Percentiles rank a stretch among this genome's conserved stretches.
phyloP scores from a whole-genome alignment of 2,113 vertebrate species.

The Rhineura floridana region DNA sequence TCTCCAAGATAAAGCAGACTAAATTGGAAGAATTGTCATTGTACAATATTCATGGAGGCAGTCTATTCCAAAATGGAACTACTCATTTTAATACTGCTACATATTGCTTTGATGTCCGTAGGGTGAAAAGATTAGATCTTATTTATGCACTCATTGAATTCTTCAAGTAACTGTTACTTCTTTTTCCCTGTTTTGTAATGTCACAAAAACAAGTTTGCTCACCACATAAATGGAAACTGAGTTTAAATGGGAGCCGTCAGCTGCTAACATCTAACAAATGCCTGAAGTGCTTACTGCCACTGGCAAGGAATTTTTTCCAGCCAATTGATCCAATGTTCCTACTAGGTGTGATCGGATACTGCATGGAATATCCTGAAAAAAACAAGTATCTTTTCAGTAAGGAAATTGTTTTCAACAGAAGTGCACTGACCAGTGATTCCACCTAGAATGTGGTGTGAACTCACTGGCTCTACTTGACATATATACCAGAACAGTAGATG shows the following conservation, averaged over 20 bases:
- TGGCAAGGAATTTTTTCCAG: neutral
- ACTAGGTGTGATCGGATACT: neutral
- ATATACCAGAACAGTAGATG: neutral
- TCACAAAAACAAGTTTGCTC: neutral
- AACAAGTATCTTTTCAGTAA: neutral
- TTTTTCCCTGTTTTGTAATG: neutral
- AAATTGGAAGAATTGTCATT: neutral
- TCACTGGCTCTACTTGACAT: neutral
- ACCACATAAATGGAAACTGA: neutral
- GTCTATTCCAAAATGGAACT: slow-evolving; percentile 5
- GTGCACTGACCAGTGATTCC: neutral
- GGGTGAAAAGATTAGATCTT: neutral
- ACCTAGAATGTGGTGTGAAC: neutral
- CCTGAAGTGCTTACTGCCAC: neutral
- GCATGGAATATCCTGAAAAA: neutral
- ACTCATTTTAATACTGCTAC: slow-evolving; percentile 21
- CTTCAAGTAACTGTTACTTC: neutral
- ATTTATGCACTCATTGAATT: neutral
- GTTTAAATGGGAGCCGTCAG: neutral
- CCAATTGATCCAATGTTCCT: neutral
- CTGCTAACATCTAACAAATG: neutral
- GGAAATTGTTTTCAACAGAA: neutral
- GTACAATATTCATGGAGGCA: neutral
- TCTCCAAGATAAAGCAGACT: neutral
- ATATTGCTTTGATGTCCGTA: neutral